Conservation (phyloP, 37 sponge, comb jelly and placozoan species). For the Ephydatia muelleri region DNA sequence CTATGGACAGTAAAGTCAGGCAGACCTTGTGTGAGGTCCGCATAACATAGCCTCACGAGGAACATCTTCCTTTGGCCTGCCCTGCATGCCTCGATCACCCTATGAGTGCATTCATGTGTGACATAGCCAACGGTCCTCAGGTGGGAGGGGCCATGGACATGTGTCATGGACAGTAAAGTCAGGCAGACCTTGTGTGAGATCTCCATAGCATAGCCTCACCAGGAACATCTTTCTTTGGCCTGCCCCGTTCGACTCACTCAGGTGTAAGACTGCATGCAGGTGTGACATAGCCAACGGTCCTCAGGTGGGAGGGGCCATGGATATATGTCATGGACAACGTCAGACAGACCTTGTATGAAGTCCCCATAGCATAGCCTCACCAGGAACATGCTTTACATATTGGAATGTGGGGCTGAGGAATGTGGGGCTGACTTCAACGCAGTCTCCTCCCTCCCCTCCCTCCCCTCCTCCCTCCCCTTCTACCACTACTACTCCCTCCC, state of each 20-base stretch:
- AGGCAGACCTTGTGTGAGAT: neutral
- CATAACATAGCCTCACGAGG: neutral
- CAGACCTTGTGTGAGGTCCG: neutral
- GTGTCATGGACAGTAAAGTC: neutral
- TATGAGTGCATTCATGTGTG: neutral
- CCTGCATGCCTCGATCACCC: neutral
- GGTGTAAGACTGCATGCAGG: neutral
- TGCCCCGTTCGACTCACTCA: neutral
- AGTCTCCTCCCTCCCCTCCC: conserved; percentile 2
- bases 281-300: neutral
- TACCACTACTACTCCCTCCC: neutral
- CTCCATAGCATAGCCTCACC: neutral
- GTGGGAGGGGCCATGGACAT: conserved; percentile 1
- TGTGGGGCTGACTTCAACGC: neutral
- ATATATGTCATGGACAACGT: neutral
- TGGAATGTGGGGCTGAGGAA: no score
- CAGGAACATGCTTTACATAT: neutral
- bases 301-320: neutral
- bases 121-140: neutral
- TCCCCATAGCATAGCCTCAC: neutral
- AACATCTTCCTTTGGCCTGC: neutral
- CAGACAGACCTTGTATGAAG: neutral
- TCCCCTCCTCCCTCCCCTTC: neutral
- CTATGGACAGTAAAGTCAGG: neutral
- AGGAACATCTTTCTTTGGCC: neutral